A percentile compares a stretch with the other conserved stretches of the same genome.
Evolutionary conservation across 92 coral and sea anemone species (phyloP).

Genomic region (Epizoanthus fatuus): DNA sequence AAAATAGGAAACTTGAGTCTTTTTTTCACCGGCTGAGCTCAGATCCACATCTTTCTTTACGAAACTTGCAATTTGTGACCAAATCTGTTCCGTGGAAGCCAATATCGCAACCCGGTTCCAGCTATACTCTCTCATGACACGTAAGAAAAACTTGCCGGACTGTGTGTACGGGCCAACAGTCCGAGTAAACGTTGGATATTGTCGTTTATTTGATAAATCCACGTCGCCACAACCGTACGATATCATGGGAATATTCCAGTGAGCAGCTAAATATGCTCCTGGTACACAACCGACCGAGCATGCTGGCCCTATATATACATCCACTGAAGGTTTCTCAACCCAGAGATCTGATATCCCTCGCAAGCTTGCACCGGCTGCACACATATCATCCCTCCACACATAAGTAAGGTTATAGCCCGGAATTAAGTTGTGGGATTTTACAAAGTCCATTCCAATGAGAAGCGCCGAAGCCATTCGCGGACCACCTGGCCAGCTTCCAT

Average conservation of each 20-base stretch:
- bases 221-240: slow-evolving; percentile 84
- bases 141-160: slow-evolving; percentile 66
- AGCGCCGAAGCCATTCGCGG: slow-evolving; percentile 82
- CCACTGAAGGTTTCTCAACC: slow-evolving; percentile 52
- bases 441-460: slow-evolving; percentile 70
- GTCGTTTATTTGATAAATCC: slow-evolving; percentile 59
- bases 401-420: slow-evolving; percentile 72
- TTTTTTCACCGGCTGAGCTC: slow-evolving; percentile 1
- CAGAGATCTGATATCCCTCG: slow-evolving; percentile 68
- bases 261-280: slow-evolving; percentile 77
- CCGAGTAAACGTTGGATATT: slow-evolving; percentile 83
- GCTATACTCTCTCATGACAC: slow-evolving; percentile 60
- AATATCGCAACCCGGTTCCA: slow-evolving; percentile 85
- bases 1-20: slow-evolving; percentile 69
- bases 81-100: slow-evolving; percentile 76
- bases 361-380: slow-evolving; percentile 72
- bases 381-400: slow-evolving; percentile 73
- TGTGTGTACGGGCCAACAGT: slow-evolving; percentile 77
- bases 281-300: slow-evolving; percentile 86
- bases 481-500: slow-evolving; percentile 82
- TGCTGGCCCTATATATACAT: slow-evolving; percentile 78
- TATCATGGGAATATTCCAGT: slow-evolving; percentile 88
- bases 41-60: slow-evolving; percentile 65
- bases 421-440: slow-evolving; percentile 45
- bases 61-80: slow-evolving; percentile 78